Evolutionary conservation across 2,797 vertebrate species (phyloP).

Genomic region (Toxotes lorentzi): DNA sequence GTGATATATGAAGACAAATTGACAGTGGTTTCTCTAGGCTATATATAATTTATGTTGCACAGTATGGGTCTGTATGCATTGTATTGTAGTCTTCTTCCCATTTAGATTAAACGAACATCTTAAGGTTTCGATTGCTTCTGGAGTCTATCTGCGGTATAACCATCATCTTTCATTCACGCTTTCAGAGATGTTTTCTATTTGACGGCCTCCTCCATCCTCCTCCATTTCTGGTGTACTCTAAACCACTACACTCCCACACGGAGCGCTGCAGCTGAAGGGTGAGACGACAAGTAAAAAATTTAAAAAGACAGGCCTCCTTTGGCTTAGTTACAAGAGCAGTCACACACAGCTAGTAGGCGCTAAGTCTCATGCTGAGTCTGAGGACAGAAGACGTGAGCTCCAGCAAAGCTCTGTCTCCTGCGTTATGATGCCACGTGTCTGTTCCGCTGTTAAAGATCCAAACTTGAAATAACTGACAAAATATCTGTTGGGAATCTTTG

Average conservation of each 20-base stretch:
- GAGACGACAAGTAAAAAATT: constrained; percentile 45
- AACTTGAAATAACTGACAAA: constrained; percentile 55
- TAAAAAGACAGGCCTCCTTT: constrained; percentile 63
- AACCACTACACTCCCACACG: constrained; percentile 65
- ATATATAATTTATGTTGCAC: constrained; percentile 54
- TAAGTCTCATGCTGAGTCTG: constrained; percentile 48
- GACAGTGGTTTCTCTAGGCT: constrained; percentile 32
- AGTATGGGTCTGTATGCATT: constrained; percentile 35
- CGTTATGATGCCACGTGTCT: constrained; percentile 44
- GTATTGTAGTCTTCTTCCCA: constrained; percentile 24
- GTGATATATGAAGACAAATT: constrained; percentile 38
- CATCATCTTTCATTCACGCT: constrained; percentile 64
- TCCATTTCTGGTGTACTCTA: constrained; percentile 56
- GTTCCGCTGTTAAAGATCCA: constrained; percentile 48
- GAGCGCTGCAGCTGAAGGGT: constrained; percentile 46
- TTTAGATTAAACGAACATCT: constrained; percentile 61
- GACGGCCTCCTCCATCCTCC: constrained; percentile 55
- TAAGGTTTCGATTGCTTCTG: constrained; percentile 46
- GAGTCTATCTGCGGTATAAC: constrained; percentile 48
- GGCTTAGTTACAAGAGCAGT: constrained; percentile 53
- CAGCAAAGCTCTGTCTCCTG: constrained; percentile 52
- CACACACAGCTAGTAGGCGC: constrained; percentile 49
- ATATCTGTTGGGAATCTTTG: constrained; percentile 64
- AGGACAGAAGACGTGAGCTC: constrained; percentile 49
- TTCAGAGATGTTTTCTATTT: constrained; percentile 65